Percentiles rank a stretch among this genome's conserved stretches.
Conservation (phyloP, 2,113 vertebrate genomes). For the Pica pica region DNA sequence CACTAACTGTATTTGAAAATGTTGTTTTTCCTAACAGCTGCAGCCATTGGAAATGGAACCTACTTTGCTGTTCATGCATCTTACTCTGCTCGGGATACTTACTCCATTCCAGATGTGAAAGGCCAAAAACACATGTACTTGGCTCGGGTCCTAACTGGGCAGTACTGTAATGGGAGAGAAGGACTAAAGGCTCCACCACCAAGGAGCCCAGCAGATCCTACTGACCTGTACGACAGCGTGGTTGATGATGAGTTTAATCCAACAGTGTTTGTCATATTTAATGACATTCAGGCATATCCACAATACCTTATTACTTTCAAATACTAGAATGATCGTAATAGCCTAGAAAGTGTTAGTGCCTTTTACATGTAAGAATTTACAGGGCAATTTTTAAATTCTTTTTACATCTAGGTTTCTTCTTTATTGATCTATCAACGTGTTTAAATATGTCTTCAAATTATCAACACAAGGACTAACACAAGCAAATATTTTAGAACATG, state of each 20-base stretch:
- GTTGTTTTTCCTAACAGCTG: conserved; percentile 60
- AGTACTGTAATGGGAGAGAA: conserved; percentile 4
- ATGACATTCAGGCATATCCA: conserved; percentile 82
- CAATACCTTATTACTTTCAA: conserved; percentile 84
- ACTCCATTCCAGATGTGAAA: conserved; percentile 59
- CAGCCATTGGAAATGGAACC: conserved; percentile 72
- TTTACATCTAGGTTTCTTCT: not conserved
- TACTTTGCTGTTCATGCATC: conserved; percentile 80
- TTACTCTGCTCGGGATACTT: conserved; percentile 69
- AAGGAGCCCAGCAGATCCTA: conserved; percentile 8
- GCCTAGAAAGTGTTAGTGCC: not conserved
- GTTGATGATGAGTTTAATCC: conserved; percentile 55
- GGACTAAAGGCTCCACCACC: conserved; percentile 64
- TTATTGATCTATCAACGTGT: not conserved
- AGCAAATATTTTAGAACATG: not conserved
- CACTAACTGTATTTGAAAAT: not conserved
- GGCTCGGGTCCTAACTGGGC: conserved; percentile 79
- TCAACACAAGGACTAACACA: not conserved
- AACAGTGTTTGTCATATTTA: conserved; percentile 79
- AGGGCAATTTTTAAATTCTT: not conserved
- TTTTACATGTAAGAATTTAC: not conserved
- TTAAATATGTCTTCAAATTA: not conserved
- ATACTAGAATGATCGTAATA: not conserved
- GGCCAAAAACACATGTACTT: conserved; percentile 77
- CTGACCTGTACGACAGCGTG: conserved; percentile 75